A percentile compares a stretch with the other conserved stretches of the same genome.
phyloP scores from a whole-genome alignment of 2,113 vertebrate species.

The Equus quagga region DNA sequence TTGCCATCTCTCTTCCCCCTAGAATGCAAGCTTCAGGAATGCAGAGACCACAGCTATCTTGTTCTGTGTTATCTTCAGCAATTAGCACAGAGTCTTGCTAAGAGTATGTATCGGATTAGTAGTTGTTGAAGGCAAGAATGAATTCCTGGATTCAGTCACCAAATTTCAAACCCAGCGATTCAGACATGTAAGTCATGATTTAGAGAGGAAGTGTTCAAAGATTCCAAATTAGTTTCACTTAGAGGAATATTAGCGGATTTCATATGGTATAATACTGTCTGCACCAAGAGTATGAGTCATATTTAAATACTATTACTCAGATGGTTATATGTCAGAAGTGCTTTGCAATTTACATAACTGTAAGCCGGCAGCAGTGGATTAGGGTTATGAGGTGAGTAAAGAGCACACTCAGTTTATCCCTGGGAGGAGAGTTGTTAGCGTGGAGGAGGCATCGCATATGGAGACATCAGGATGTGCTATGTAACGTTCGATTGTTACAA shows the following conservation, averaged over 20 bases:
- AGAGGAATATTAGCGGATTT: slow-evolving; percentile 15
- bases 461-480: not conserved
- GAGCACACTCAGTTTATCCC: not conserved
- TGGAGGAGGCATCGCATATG: not conserved
- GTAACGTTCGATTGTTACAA: not conserved
- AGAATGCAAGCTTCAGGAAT: not conserved
- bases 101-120: not conserved
- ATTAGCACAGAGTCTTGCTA: slow-evolving; percentile 14
- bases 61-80: slow-evolving; percentile 43
- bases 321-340: not conserved
- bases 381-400: not conserved
- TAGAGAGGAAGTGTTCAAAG: not conserved
- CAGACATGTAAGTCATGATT: not conserved
- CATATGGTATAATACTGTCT: not conserved
- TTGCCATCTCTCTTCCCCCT: not conserved
- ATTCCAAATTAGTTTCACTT: slow-evolving; percentile 37
- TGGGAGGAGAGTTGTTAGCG: not conserved
- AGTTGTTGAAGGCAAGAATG: not conserved
- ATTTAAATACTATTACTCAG: not conserved
- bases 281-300: not conserved
- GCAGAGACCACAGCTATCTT: slow-evolving; percentile 1
- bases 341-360: not conserved
- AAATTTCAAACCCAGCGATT: slow-evolving; percentile 22
- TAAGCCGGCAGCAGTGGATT: not conserved
- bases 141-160: slow-evolving; percentile 4